Base-by-base conservation (phyloP, 2,888 invertebrate genomes). In the Apamea crenata region DNA sequence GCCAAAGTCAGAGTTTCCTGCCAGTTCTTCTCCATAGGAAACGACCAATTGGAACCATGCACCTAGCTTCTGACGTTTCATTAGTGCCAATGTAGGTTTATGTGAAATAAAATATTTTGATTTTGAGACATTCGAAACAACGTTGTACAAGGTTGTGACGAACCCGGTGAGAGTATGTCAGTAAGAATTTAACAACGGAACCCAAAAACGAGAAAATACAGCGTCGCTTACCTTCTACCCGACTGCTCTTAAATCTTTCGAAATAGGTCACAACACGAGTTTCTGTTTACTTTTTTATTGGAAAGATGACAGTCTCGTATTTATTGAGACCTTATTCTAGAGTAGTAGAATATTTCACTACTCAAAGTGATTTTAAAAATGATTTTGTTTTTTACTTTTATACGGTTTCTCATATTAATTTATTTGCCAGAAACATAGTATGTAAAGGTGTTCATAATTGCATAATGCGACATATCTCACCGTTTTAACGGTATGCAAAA, bases 261-360 rank as follows among this genome's bases (percentile, higher is more conserved):
- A 80, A 68, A 67, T 78, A 68, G 67, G 78, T 67, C 67, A 78
- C 67, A 59, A 16, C 47, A 47, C 29, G 1, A 18, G 59, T 2
- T 61, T 61, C 29, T 5, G 14, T 50, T 67, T 18, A 16, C 29
- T 59, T 40, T 78, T 61, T 67, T 67, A 80, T 67, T 50, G 56
- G 25, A 59, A 80, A 61, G 68, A 40, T 78, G 80, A 14, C n/a
- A 66, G 47, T 29, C 47, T 59, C 18, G 47, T 67, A 40, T 80
- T 80, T 69, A 80, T 69, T 80, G 61, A 32, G 14, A 18, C 29
- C 25, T 53, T 18, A 63, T 40, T 50, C 14, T 40, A 29, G n/a
- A 36, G 7, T 40, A 5, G 44, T 29, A 18, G 14, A 32, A 50
- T 8, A 76, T 74, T 36, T n/a, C 44, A 32, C 1, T 21, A n/a